phyloP scores from a whole-genome alignment of 2,797 vertebrate genomes.

The Amphiprion clarkii region DNA sequence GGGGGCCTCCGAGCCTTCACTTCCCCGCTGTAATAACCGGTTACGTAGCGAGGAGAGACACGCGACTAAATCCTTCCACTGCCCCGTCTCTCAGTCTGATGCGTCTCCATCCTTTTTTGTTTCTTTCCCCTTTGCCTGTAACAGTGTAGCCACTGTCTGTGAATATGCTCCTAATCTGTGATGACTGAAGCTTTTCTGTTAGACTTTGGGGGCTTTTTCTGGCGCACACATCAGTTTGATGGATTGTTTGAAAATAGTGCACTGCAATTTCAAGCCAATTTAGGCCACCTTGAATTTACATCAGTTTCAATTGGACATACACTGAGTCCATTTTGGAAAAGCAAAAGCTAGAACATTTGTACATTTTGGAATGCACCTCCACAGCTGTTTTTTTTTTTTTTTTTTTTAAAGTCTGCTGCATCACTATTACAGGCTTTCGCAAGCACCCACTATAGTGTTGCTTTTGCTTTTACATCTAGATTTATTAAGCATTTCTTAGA shows the following conservation, averaged over 20 bases:
- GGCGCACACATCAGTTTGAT: constrained; percentile 69
- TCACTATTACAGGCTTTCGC: neutral
- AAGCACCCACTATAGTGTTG: neutral
- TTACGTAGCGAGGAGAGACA: constrained; percentile 60
- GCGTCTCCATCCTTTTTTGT: constrained; percentile 36
- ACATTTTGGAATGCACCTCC: constrained; percentile 26
- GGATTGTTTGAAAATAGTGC: constrained; percentile 77
- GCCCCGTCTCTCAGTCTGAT: constrained; percentile 32
- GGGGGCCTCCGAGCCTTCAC: constrained; percentile 43
- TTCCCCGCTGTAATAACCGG: constrained; percentile 62
- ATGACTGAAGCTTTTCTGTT: constrained; percentile 61
- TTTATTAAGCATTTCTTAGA: neutral
- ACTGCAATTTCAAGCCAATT: constrained; percentile 69
- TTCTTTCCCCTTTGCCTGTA: constrained; percentile 36
- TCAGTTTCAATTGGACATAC: constrained; percentile 52
- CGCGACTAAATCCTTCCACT: constrained; percentile 73
- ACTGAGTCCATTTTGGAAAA: constrained; percentile 41
- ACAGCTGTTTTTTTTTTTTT: neutral
- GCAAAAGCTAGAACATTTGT: constrained; percentile 31
- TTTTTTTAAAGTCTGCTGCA: neutral
- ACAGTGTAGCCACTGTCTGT: constrained; percentile 70
- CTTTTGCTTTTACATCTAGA: neutral
- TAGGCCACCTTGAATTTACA: constrained; percentile 73
- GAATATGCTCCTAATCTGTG: constrained; percentile 45
- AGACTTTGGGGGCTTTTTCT: constrained; percentile 33